Percentiles rank a stretch among this genome's conserved stretches.
These are phyloP conservation scores for Vespertilio murinus DNA, from an alignment of 2,797 vertebrate genomes.

Conservation along the genomic window DNA sequence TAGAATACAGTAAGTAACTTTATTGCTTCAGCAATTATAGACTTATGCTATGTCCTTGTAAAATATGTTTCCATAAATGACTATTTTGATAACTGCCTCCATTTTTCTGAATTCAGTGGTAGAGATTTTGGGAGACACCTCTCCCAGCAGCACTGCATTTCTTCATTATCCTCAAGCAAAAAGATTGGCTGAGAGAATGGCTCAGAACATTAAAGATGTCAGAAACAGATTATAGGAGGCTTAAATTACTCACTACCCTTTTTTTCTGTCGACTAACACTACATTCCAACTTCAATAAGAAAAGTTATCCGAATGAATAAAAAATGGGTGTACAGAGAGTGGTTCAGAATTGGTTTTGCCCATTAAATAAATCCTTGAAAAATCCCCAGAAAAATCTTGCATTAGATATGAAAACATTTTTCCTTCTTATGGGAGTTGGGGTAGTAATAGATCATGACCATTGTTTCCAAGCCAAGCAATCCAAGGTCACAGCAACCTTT, in stretches of 20 bases:
- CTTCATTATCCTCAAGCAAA: not conserved
- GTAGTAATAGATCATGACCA: not conserved
- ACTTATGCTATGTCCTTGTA: not conserved
- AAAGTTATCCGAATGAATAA: not conserved
- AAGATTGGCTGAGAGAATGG: not conserved
- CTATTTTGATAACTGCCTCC: not conserved
- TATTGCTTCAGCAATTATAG: slow-evolving; percentile 4
- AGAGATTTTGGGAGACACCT: not conserved
- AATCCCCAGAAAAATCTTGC: not conserved
- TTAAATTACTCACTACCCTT: not conserved
- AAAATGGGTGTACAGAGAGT: not conserved
- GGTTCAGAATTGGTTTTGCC: slow-evolving; percentile 27
- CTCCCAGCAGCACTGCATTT: not conserved
- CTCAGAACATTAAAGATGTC: not conserved
- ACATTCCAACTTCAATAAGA: not conserved
- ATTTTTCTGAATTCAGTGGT: not conserved
- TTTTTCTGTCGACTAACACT: not conserved
- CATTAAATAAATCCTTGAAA: slow-evolving; percentile 9
- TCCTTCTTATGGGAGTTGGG: not conserved
- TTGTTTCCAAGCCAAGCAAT: not conserved
- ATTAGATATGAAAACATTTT: slow-evolving; percentile 20
- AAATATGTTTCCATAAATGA: slow-evolving; percentile 5
- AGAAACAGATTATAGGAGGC: not conserved
- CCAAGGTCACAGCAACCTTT: slow-evolving; percentile 35
- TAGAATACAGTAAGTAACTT: not conserved